phyloP scores from a whole-genome alignment of 2,888 invertebrate genomes.

The Hylaea fasciaria region DNA sequence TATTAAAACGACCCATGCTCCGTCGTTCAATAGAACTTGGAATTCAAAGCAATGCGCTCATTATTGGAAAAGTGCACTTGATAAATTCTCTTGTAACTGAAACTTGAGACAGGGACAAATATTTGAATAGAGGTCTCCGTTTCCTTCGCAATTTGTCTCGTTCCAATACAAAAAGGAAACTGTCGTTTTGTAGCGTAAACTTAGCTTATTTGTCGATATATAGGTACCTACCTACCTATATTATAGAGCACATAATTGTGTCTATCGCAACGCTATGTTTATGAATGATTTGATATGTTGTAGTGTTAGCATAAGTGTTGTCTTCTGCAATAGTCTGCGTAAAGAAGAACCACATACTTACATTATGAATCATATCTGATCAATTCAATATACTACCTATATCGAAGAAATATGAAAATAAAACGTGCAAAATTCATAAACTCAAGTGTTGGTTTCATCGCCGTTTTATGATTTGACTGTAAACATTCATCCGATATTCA shows the following conservation, averaged over 20 bases:
- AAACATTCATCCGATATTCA: constrained; percentile 45
- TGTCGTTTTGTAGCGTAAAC: constrained; percentile 18
- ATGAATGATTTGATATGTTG: too few relatives aligned
- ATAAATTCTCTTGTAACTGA: constrained; percentile 46
- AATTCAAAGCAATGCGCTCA: constrained; percentile 56
- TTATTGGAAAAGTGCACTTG: constrained; percentile 51
- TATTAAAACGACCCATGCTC: constrained; percentile 51
- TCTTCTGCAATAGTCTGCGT: too few relatives aligned
- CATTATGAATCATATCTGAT: too few relatives aligned
- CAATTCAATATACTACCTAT: too few relatives aligned
- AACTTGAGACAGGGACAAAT: constrained; percentile 44
- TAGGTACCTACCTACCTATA: too few relatives aligned
- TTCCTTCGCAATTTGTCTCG: constrained; percentile 34
- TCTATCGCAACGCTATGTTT: too few relatives aligned
- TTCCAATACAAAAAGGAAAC: constrained; percentile 28
- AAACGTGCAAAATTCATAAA: neutral
- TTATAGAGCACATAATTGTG: too few relatives aligned
- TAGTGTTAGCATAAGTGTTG: too few relatives aligned
- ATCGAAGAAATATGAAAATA: too few relatives aligned
- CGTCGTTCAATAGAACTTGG: constrained; percentile 51
- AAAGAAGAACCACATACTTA: too few relatives aligned
- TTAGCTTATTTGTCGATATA: constrained; percentile 11
- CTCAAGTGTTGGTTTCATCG: neutral
- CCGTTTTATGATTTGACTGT: constrained; percentile 17
- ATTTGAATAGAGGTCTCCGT: constrained; percentile 42